These are phyloP conservation scores for Rhabdomys pumilio DNA, from an alignment of 2,797 vertebrate genomes.

Conservation along the genomic window DNA sequence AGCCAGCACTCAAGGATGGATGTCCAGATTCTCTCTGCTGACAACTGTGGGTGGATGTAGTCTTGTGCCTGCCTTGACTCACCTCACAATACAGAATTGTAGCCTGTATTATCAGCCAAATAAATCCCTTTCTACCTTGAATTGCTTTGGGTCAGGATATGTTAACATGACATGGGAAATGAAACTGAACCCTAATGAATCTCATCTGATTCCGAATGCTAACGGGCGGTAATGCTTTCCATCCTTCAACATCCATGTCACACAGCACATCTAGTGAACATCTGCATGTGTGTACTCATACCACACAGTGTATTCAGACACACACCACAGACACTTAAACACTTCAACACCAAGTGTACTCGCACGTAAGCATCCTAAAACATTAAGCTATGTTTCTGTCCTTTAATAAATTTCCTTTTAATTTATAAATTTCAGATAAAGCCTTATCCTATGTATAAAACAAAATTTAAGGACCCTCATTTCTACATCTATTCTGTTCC, in stretches of 20 bases:
- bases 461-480: neutral
- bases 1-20: neutral
- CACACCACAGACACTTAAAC: neutral
- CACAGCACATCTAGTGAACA: neutral
- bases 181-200: neutral
- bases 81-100: neutral
- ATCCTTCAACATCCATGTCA: neutral
- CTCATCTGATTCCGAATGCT: neutral
- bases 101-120: too few relatives aligned
- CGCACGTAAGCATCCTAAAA: neutral
- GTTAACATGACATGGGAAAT: neutral
- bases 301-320: neutral
- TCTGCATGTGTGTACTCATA: neutral
- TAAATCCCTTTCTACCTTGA: neutral
- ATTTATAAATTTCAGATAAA: neutral
- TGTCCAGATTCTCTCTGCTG: neutral
- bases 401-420: conserved; percentile 31
- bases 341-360: neutral
- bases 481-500: neutral
- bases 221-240: too few relatives aligned
- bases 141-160: neutral
- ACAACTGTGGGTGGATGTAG: neutral
- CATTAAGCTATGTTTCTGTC: neutral
- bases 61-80: neutral
- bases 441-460: neutral